A percentile compares a stretch with the other conserved stretches of the same genome.
These are phyloP conservation scores for Amyelois transitella DNA, from an alignment of 1,140 invertebrate species.

Conservation along the genomic window DNA sequence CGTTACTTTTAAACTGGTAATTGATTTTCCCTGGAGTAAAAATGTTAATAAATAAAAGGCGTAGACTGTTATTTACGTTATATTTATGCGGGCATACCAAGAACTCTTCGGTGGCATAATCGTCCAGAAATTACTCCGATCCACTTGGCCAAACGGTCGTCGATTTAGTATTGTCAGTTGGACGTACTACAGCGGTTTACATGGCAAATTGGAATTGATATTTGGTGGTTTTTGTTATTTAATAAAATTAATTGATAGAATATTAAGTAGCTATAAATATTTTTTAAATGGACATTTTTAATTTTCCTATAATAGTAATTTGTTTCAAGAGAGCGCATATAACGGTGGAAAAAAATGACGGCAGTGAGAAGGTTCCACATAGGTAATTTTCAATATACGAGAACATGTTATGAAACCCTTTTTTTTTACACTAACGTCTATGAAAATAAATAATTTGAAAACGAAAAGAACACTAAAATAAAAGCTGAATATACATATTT, in stretches of 20 bases:
- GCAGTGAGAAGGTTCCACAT: too few species aligned
- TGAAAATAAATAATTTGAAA: neutral
- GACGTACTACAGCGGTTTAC: neutral
- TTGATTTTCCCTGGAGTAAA: slow-evolving; percentile 20
- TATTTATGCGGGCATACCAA: slow-evolving; percentile 32
- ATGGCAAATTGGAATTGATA: neutral
- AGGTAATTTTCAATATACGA: too few species aligned
- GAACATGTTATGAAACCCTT: too few species aligned
- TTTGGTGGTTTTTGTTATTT: neutral
- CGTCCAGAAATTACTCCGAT: slow-evolving; percentile 25
- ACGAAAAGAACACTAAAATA: neutral
- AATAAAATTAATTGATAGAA: neutral
- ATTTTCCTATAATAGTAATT: too few species aligned
- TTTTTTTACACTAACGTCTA: neutral
- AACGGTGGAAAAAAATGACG: too few species aligned
- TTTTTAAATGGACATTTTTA: neutral
- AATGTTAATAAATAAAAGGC: slow-evolving; percentile 21
- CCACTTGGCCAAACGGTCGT: slow-evolving; percentile 5
- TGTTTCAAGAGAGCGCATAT: too few species aligned
- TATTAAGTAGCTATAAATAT: neutral
- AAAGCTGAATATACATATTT: neutral
- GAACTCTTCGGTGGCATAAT: slow-evolving; percentile 29
- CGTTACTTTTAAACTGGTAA: slow-evolving; percentile 9
- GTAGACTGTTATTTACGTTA: slow-evolving; percentile 19
- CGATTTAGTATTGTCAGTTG: slow-evolving; percentile 17